phyloP scores from a whole-genome alignment of 2,113 vertebrate genomes.

The Pyrgilauda ruficollis region DNA sequence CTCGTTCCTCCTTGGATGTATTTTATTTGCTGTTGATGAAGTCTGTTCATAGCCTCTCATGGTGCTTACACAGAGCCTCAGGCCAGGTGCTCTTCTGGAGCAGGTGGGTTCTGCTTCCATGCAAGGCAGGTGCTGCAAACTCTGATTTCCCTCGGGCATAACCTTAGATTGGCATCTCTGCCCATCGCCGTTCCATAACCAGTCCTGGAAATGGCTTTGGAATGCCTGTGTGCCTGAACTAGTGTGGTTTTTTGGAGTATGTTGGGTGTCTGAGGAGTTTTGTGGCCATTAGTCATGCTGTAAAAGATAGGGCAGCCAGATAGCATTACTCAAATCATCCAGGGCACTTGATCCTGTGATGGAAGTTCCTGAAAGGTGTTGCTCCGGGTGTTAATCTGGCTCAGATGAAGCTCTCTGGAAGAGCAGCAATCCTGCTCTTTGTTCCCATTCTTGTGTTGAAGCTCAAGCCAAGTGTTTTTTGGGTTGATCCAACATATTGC shows the following conservation, averaged over 20 bases:
- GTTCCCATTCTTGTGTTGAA: neutral
- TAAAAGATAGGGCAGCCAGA: neutral
- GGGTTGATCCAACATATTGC: neutral
- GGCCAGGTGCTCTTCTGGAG: neutral
- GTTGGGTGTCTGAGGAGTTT: neutral
- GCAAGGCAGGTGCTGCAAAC: neutral
- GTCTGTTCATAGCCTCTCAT: neutral
- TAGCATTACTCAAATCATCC: neutral
- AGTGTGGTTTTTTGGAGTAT: neutral
- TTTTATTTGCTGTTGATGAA: neutral
- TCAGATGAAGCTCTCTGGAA: neutral
- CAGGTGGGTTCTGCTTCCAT: neutral
- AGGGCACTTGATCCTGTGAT: neutral
- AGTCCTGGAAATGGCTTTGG: neutral
- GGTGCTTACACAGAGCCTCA: neutral
- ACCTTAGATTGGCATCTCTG: neutral
- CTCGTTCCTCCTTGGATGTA: neutral
- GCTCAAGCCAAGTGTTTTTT: neutral
- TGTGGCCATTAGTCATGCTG: neutral
- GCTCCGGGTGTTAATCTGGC: neutral
- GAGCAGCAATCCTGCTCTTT: neutral
- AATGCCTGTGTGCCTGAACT: neutral
- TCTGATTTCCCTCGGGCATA: neutral
- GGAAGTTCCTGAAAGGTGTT: neutral
- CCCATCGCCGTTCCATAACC: fast-evolving